Conservation (phyloP, 2,888 invertebrate genomes). For the Ommatoiulus sabulosus region DNA sequence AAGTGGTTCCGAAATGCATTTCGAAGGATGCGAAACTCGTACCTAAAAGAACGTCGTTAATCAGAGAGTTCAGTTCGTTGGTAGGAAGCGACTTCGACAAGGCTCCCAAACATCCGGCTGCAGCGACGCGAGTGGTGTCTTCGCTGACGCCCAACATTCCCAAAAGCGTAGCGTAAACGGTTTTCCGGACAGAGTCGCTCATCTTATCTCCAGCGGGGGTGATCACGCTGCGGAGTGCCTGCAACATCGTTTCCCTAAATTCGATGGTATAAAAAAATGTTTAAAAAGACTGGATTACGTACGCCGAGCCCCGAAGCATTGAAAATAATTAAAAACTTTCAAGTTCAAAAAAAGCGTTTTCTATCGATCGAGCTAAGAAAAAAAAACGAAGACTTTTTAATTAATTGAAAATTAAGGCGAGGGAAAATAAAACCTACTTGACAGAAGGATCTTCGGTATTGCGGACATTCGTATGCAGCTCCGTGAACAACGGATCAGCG, state of each 20-base stretch:
- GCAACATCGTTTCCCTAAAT: constrained; percentile 89
- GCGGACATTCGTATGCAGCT: constrained; percentile 88
- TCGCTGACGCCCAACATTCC: constrained; percentile 73
- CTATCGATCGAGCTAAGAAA: too few species aligned
- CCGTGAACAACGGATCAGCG: constrained; percentile 94
- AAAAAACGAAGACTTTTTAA: too few species aligned
- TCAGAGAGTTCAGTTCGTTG: constrained; percentile 78
- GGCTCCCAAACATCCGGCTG: constrained; percentile 91
- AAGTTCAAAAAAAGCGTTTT: too few species aligned
- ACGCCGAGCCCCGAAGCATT: too few species aligned
- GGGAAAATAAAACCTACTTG: constrained; percentile 68
- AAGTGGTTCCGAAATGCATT: neutral
- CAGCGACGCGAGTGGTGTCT: constrained; percentile 83
- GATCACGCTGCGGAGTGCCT: constrained; percentile 87
- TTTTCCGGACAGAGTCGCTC: constrained; percentile 82
- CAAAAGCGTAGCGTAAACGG: constrained; percentile 76
- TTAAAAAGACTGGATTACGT: too few species aligned
- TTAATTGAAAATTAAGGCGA: too few species aligned
- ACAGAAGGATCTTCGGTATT: constrained; percentile 85
- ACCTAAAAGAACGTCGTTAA: constrained; percentile 81
- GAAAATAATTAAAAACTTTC: too few species aligned
- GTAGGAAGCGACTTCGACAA: constrained; percentile 80
- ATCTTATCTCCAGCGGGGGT: constrained; percentile 89
- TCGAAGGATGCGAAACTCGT: constrained; percentile 61
- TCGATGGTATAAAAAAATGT: too few species aligned